These are phyloP conservation scores for Daphoenositta chrysoptera DNA, from an alignment of 2,113 vertebrate species.

Conservation along the genomic window DNA sequence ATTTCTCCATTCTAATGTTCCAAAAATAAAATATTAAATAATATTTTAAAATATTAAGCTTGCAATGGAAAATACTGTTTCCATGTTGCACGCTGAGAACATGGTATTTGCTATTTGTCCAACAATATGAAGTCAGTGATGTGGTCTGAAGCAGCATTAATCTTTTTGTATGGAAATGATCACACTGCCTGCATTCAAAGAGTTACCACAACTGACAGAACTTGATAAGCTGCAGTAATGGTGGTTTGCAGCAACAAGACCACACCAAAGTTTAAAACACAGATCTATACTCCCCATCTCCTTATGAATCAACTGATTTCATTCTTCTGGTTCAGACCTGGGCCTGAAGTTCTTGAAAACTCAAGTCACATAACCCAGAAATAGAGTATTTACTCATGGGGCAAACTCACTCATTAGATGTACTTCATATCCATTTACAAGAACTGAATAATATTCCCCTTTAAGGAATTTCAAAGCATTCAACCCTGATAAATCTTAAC, in stretches of 20 bases:
- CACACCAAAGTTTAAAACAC: neutral
- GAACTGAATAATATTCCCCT: neutral
- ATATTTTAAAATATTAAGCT: neutral
- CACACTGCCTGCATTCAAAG: neutral
- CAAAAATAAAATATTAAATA: neutral
- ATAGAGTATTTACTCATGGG: neutral
- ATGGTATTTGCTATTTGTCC: neutral
- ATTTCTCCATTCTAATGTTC: neutral
- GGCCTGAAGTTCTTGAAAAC: neutral
- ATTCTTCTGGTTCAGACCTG: neutral
- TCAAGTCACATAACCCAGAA: neutral
- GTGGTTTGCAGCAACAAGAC: neutral
- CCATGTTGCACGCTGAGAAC: neutral
- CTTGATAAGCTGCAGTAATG: neutral
- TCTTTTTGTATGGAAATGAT: neutral
- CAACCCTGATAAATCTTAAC: neutral
- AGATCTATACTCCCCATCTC: neutral
- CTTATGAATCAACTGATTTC: neutral
- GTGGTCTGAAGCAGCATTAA: neutral
- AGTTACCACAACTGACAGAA: neutral
- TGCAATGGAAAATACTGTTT: neutral
- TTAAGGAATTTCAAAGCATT: neutral
- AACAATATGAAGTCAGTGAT: neutral
- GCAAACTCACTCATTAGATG: neutral
- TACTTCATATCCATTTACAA: neutral